Conservation (phyloP, 2,888 invertebrate genomes). For the Lithosia quadra region DNA sequence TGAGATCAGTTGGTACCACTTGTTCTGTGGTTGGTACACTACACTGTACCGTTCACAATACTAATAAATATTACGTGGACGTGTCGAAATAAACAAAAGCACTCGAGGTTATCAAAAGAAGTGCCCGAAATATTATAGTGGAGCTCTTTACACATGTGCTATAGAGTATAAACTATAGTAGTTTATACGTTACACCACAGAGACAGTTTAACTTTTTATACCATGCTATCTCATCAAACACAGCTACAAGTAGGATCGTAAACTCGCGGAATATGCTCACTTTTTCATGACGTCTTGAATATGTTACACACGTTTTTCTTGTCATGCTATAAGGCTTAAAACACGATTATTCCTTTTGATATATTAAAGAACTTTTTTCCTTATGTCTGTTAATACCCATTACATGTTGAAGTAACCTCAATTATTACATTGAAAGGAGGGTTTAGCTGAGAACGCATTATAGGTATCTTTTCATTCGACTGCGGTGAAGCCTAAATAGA, state of each 20-base stretch:
- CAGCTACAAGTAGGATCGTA: slow-evolving; percentile 29
- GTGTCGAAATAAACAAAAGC: too few species aligned
- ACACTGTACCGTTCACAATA: too few species aligned
- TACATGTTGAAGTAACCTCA: not conserved
- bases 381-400: not conserved
- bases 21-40: too few species aligned
- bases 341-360: slow-evolving; percentile 10
- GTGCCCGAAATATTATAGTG: too few species aligned
- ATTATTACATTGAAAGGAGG: not conserved
- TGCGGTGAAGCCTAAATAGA: too few species aligned
- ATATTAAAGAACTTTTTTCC: slow-evolving; percentile 10
- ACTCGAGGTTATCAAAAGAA: too few species aligned
- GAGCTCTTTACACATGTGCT: not conserved
- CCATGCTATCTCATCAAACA: slow-evolving; percentile 19
- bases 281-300: slow-evolving; percentile 25
- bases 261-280: slow-evolving; percentile 23
- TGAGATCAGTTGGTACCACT: too few species aligned
- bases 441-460: not conserved
- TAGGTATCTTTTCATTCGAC: not conserved
- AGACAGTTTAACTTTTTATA: slow-evolving; percentile 15
- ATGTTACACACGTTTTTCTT: slow-evolving; percentile 19
- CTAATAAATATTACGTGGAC: too few species aligned
- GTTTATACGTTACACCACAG: not conserved
- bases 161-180: not conserved
- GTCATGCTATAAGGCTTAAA: slow-evolving; percentile 19